Conservation (phyloP, 1,140 invertebrate species). For the Anastatus disparis region DNA sequence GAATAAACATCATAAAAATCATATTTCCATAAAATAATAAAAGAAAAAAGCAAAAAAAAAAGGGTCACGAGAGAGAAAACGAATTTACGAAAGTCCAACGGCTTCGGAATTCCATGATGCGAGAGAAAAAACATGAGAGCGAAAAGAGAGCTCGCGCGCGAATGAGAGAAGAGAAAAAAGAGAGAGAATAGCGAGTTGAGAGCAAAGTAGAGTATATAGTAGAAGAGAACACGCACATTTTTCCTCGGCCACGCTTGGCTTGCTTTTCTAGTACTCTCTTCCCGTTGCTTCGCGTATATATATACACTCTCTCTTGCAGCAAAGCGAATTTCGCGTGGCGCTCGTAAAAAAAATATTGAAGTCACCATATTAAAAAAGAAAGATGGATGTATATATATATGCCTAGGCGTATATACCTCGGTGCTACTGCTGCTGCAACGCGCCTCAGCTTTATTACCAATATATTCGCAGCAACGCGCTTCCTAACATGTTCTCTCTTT, state of each 20-base stretch:
- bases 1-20: slow-evolving; percentile 19
- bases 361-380: slow-evolving; percentile 33
- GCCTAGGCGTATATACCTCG: neutral
- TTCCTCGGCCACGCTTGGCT: neutral
- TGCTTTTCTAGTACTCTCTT: no score
- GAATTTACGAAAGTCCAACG: neutral
- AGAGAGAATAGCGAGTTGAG: no score
- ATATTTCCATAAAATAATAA: slow-evolving; percentile 22
- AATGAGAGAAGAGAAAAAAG: neutral
- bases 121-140: neutral
- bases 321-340: slow-evolving; percentile 28
- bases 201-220: no score
- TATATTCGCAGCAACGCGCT: slow-evolving; percentile 17
- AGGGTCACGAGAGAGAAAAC: neutral
- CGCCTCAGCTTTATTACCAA: slow-evolving; percentile 23
- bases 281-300: no score
- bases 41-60: neutral
- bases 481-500: slow-evolving; percentile 1
- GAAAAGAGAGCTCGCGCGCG: neutral
- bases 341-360: slow-evolving; percentile 37
- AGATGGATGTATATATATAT: slow-evolving; percentile 10
- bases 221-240: slow-evolving; percentile 4
- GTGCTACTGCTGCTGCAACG: neutral
- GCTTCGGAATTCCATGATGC: slow-evolving; percentile 7
- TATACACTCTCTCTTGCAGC: no score